Percentiles rank a stretch among this genome's conserved stretches.
phyloP scores from a whole-genome alignment of 2,797 vertebrate species.

The Peromyscus melanophrys region DNA sequence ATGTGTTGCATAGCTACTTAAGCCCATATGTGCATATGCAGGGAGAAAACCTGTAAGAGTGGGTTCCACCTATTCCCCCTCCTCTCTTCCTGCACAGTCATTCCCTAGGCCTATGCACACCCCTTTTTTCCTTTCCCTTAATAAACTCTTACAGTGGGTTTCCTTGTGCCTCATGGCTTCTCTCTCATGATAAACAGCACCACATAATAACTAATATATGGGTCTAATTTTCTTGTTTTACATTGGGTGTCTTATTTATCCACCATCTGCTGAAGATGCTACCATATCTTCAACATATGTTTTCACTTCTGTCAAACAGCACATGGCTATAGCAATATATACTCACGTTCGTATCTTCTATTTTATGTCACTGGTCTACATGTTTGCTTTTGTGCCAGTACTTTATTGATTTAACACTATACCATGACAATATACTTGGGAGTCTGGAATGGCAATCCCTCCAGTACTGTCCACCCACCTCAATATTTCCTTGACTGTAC shows the following conservation, averaged over 20 bases:
- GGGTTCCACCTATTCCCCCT: too few relatives aligned
- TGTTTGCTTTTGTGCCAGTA: neutral
- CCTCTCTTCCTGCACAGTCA: too few relatives aligned
- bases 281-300: neutral
- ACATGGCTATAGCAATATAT: neutral
- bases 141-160: too few relatives aligned
- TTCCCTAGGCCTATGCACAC: too few relatives aligned
- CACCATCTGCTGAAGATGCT: neutral
- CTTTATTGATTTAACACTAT: neutral
- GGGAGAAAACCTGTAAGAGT: too few relatives aligned
- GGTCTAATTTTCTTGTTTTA: neutral
- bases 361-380: neutral
- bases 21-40: too few relatives aligned
- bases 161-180: too few relatives aligned
- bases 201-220: neutral
- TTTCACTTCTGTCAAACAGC: neutral
- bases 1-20: too few relatives aligned
- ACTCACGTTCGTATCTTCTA: neutral
- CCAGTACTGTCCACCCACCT: too few relatives aligned
- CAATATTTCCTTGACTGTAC: neutral
- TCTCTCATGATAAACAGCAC: too few relatives aligned
- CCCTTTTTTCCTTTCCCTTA: too few relatives aligned
- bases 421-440: neutral
- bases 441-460: neutral
- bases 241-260: neutral